Base-by-base conservation (phyloP, 2,888 invertebrate species). In the Noctua comes region DNA sequence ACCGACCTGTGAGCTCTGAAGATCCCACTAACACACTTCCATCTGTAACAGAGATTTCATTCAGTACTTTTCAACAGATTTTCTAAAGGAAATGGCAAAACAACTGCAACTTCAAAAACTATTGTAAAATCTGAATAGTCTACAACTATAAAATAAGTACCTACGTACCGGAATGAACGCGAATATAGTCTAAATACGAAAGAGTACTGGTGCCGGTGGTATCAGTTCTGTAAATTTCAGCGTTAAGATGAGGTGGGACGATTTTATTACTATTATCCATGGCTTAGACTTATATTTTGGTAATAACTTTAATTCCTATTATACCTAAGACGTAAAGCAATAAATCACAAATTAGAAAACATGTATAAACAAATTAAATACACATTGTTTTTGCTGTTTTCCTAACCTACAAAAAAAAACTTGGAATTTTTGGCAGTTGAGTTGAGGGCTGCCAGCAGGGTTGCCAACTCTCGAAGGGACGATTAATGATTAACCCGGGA, bases 1-100 rank as follows among this genome's bases (percentile, higher is more conserved):
- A 95, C 10, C 97, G 92, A 2, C 97, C 97, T 36, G 96, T 97
- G 66, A 97, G 86, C 89, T 97, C 97, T 69, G 97, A 97, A 84
- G 94, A 94, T 2, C 97, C 97, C 57, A 97, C 88, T 31, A 97
- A 90, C 13, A 95, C 88, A 68, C 92, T 93, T n/a, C 96, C 95
- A 93, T 96, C 97, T 97, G 87, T 27, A 94, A 91, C 18, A 78
- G 27, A 51, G 54, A 57, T 43, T 72, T 66, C 1, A n/a, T 72
- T 66, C 1, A n/a, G 1, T 10, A 59, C n/a, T 36, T 7, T 24
- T 73, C 21, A 64, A 1, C 6, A 11, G 10, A 13, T 21, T 54
- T 54, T 43, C 2, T 18, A 18, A 0, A 18, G 18, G 8, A 13
- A 13, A 57, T 13, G 57, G 5, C 8, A 73, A 70, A 51, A 72